Conservation (phyloP, 1,140 invertebrate genomes). For the Hydropsyche tenuis region DNA sequence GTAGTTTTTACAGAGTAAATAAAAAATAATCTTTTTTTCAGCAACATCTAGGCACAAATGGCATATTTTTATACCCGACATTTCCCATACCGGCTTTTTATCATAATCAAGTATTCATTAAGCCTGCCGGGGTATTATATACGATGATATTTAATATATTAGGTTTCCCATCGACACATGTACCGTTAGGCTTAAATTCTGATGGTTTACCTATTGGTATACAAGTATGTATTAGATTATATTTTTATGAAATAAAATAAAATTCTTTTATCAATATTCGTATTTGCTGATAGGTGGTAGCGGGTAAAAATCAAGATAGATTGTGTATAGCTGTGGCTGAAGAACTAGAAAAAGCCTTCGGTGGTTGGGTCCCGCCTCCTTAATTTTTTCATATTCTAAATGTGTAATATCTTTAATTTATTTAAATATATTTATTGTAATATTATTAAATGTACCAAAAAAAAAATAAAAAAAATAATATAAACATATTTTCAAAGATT, state of each 20-base stretch:
- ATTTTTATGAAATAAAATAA: conserved; percentile 17
- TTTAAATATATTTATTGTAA: too few species aligned
- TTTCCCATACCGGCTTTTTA: conserved; percentile 70
- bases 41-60: conserved; percentile 67
- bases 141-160: conserved; percentile 77
- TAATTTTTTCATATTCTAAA: too few species aligned
- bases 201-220: conserved; percentile 76
- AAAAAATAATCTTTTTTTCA: conserved; percentile 52
- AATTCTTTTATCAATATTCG: conserved; percentile 8
- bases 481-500: too few species aligned
- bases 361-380: conserved; percentile 72
- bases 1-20: conserved; percentile 5
- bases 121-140: conserved; percentile 70
- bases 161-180: conserved; percentile 76
- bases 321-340: conserved; percentile 76
- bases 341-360: conserved; percentile 80
- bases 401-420: too few species aligned
- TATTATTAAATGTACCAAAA: too few species aligned
- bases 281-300: conserved; percentile 62
- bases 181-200: conserved; percentile 70
- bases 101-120: conserved; percentile 68
- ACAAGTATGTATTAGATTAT: conserved; percentile 63
- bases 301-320: conserved; percentile 71
- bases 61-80: conserved; percentile 79
- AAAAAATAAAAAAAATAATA: too few species aligned